phyloP scores from a whole-genome alignment of 2,888 invertebrate species.

The Nomada fabriciana region DNA sequence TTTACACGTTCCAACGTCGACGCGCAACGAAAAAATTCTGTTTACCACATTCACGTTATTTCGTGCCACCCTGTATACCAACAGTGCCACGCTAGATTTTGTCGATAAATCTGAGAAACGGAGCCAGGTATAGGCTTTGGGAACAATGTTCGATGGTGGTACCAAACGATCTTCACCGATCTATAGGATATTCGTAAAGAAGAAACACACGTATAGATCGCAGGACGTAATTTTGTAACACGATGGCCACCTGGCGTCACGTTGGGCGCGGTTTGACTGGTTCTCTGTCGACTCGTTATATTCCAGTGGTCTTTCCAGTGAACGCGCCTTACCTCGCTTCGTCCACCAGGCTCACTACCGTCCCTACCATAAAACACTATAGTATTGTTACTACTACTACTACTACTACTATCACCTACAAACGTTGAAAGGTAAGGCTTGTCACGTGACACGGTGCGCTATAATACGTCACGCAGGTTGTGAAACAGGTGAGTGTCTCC shows the following conservation, averaged over 20 bases:
- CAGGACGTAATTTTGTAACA: conserved; percentile 10
- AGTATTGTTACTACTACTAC: conserved; percentile 65
- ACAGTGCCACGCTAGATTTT: not conserved
- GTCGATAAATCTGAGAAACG: not conserved
- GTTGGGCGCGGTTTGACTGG: conserved; percentile 82
- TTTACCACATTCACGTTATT: not conserved
- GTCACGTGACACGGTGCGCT: conserved; percentile 79
- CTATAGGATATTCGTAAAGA: not conserved
- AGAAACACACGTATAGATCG: not conserved
- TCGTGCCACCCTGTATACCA: not conserved
- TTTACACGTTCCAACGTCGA: not conserved
- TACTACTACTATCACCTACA: conserved; percentile 67
- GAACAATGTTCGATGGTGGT: not conserved
- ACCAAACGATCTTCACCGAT: conserved; percentile 7
- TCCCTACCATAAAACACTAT: conserved; percentile 40
- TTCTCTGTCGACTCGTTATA: conserved; percentile 28
- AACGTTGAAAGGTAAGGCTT: conserved; percentile 64
- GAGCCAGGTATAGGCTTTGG: not conserved
- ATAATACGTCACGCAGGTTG: conserved; percentile 82
- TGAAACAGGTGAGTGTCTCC: conserved; percentile 80
- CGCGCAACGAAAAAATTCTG: not conserved
- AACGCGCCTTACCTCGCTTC: conserved; percentile 57
- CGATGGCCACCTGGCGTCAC: conserved; percentile 75
- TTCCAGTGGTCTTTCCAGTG: conserved; percentile 51
- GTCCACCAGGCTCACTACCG: conserved; percentile 44